Evolutionary conservation across 2,797 vertebrate genomes (phyloP), one percentile per base, ranked within the genome.

Genomic region (Enteromius viviparus): DNA sequence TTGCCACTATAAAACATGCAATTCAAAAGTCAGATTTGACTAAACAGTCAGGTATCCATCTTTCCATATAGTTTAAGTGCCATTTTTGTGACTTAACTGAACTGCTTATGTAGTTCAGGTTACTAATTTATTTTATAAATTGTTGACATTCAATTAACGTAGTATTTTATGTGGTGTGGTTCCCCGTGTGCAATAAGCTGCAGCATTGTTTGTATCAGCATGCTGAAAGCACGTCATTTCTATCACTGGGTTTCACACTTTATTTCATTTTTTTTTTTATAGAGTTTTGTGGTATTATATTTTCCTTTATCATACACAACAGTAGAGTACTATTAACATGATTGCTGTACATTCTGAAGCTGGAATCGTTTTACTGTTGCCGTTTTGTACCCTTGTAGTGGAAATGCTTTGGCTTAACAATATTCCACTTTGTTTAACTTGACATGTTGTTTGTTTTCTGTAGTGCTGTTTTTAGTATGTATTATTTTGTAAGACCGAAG

Each of bases 161-260:
- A 34, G 23, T 76, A 45, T 47, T 81, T 78, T 34, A 55, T 82
- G 65, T 71, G 7, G 21, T 64, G 68, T 82, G 26, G 65, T 77
- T 32, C 58, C 72, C 60, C 55, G 8, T 65, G 8, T 55, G 81
- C 80, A 49, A 66, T 65, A 81, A 88, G 85, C 83, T 85, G 78
- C 82, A 85, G 37, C 81, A 71, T 60, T 60, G 47, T 82, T 53
- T 82, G 21, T 60, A 76, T 74, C 65, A 4, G 32, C 65, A 70
- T 84, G 70, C 45, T 66, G 74, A 21, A 76, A 68, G 49, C 78
- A 53, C 68, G 65, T 66, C 62, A 70, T 72, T 77, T 53, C 62
- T 76, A 49, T 82, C 62, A 75, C 55, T 60, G 69, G 66, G 71
- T 83, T 55, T 83, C 47, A 49, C 84, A 66, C 75, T 34, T 47